Percentiles rank a stretch among this genome's conserved stretches.
Evolutionary conservation across 2,113 vertebrate species (phyloP).

Genomic region (Xenus cinereus): DNA sequence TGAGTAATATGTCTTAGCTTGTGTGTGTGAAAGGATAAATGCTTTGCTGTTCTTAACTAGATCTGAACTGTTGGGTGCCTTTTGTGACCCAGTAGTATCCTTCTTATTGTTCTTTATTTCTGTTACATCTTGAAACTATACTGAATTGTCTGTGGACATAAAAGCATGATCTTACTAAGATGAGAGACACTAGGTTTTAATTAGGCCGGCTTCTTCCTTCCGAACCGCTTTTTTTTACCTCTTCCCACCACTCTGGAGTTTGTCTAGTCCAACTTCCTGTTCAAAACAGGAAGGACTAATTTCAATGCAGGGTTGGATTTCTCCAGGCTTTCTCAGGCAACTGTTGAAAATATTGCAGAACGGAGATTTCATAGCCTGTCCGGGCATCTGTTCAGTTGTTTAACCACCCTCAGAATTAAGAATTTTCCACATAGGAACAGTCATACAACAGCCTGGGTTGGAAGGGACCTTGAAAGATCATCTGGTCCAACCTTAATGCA

Average conservation of each 20-base stretch:
- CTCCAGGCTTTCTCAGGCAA: background rate
- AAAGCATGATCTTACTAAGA: background rate
- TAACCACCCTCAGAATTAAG: background rate
- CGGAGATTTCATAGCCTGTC: rapidly evolving
- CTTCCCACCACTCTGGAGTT: background rate
- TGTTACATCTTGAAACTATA: background rate
- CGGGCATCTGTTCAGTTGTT: background rate
- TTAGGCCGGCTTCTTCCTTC: background rate
- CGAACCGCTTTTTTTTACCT: background rate
- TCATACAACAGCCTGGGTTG: background rate
- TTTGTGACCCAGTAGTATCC: background rate
- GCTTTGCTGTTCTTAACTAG: background rate
- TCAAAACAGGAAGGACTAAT: background rate
- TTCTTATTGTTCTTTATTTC: background rate
- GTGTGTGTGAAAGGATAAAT: background rate
- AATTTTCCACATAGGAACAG: background rate
- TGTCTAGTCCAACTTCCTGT: background rate
- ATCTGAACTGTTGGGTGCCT: background rate
- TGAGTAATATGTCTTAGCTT: conserved; percentile 70
- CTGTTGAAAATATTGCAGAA: background rate
- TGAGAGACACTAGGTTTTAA: background rate
- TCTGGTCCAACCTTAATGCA: background rate
- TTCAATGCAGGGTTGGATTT: background rate
- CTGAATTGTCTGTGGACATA: background rate
- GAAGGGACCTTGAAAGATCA: background rate